A percentile compares a stretch with the other conserved stretches of the same genome.
These are phyloP conservation scores for Poecilia gillii DNA, from an alignment of 2,797 vertebrate species.

Conservation along the genomic window DNA sequence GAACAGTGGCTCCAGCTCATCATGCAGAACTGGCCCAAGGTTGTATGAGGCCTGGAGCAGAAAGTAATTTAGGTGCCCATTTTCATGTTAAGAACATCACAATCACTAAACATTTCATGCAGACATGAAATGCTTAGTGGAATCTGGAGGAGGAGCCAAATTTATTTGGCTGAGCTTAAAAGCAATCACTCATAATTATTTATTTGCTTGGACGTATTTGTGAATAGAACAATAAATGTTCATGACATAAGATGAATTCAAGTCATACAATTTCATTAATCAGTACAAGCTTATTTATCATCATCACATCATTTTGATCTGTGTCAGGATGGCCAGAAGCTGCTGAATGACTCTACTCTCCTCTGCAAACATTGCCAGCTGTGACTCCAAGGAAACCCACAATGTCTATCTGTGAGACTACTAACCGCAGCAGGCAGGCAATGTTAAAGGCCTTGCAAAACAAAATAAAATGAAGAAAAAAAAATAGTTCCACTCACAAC, in stretches of 20 bases:
- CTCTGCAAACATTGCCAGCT: conserved; percentile 56
- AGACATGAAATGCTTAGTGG: too few relatives aligned
- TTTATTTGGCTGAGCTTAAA: too few relatives aligned
- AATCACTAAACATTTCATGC: too few relatives aligned
- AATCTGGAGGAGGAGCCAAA: too few relatives aligned
- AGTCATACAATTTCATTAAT: conserved; percentile 33
- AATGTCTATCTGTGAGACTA: conserved; percentile 45
- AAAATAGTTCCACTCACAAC: neutral
- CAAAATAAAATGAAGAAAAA: neutral
- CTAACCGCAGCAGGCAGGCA: conserved; percentile 46
- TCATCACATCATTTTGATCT: conserved; percentile 44
- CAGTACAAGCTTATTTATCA: conserved; percentile 37
- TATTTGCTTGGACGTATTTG: too few relatives aligned
- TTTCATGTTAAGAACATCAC: too few relatives aligned
- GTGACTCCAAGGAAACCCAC: conserved; percentile 44
- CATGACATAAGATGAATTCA: conserved; percentile 49
- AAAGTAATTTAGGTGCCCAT: too few relatives aligned
- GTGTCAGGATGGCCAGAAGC: conserved; percentile 34
- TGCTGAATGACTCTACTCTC: conserved; percentile 42
- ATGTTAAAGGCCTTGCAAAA: conserved; percentile 40
- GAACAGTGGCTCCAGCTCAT: too few relatives aligned
- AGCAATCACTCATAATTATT: too few relatives aligned
- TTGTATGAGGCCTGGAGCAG: too few relatives aligned
- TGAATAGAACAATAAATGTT: conserved; percentile 22
- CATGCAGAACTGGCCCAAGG: too few relatives aligned